Evolutionary conservation across 2,888 invertebrate species (phyloP), one percentile per base, ranked within the genome.

Genomic region (Hofmannophila pseudospretella): DNA sequence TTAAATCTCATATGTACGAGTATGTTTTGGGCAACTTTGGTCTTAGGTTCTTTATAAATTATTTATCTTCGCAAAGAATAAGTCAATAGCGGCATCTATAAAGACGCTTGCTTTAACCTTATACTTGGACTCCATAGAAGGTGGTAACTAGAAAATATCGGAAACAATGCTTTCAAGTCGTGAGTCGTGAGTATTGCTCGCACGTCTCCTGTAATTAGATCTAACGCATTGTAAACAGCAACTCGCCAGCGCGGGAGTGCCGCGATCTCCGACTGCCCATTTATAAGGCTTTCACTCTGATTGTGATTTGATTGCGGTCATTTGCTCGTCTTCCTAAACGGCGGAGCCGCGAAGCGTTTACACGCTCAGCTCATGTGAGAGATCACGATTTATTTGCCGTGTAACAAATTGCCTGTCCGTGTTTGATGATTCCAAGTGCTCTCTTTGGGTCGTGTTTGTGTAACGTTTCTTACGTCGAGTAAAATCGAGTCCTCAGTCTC

Each of bases 271-370:
- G 54, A 46, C 56, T 62, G 54, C 49, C 60, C 62, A 63, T 70
- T 69, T 70, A 51, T 51, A 41, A 65, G 66, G 74, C 77, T 81
- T 82, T 81, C 76, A 74, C 75, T 68, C 55, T 80, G 74, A 79
- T 79, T 76, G 75, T 76, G 64, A 68, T 77, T 77, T 81, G 79
- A 81, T 80, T 80, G 72, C 67, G 64, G 73, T 68, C 66, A 72
- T 79, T 80, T 77, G 61, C 70, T 71, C 66, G 58, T 73, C 67
- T 69, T 65, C 63, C 52, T 70, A 78, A 77, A 72, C 62, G 48
- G 51, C 50, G 45, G 44, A 63, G 59, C 64, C 64, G 50, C 59
- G 49, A 54, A 56, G 61, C 58, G 53, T 64, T 68, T 68, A 72
- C 64, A 68, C 59, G 60, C 62, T 65, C 54, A 51, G 50, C 58